Evolutionary conservation across 2,888 invertebrate genomes (phyloP).

Genomic region (Scaptomyza flava): DNA sequence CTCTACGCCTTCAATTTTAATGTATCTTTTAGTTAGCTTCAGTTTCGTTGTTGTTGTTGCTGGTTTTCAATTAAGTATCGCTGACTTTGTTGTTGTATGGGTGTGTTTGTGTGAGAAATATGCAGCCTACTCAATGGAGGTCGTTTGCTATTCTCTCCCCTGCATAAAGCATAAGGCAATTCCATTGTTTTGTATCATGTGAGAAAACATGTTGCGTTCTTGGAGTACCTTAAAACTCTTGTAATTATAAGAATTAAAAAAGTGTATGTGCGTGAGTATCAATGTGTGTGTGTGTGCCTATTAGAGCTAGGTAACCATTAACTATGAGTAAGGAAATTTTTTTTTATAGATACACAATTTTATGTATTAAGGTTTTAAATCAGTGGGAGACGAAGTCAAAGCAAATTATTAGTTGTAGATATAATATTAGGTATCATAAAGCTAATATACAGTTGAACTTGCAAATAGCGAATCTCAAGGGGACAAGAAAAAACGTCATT

Average conservation of each 20-base stretch:
- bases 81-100: constrained; percentile 19
- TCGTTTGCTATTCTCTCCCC: constrained; percentile 53
- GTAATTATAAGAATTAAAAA: constrained; percentile 44
- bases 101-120: constrained; percentile 65
- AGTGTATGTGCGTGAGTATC: constrained; percentile 3
- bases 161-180: constrained; percentile 59
- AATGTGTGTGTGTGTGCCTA: not conserved
- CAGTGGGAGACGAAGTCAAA: constrained; percentile 4
- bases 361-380: constrained; percentile 13
- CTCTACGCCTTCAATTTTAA: constrained; percentile 72
- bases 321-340: constrained; percentile 7
- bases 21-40: constrained; percentile 69
- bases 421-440: too few relatives aligned
- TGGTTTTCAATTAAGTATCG: constrained; percentile 71
- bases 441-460: too few relatives aligned
- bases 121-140: constrained; percentile 71
- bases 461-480: too few relatives aligned
- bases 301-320: constrained; percentile 37
- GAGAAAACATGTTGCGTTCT: constrained; percentile 42
- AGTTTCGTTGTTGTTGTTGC: constrained; percentile 25
- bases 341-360: constrained; percentile 3
- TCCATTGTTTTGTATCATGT: constrained; percentile 69
- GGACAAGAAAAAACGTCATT: too few relatives aligned
- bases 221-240: constrained; percentile 23
- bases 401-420: constrained; percentile 4